phyloP scores from a whole-genome alignment of 2,888 invertebrate species.

The Trimorus sp. region DNA sequence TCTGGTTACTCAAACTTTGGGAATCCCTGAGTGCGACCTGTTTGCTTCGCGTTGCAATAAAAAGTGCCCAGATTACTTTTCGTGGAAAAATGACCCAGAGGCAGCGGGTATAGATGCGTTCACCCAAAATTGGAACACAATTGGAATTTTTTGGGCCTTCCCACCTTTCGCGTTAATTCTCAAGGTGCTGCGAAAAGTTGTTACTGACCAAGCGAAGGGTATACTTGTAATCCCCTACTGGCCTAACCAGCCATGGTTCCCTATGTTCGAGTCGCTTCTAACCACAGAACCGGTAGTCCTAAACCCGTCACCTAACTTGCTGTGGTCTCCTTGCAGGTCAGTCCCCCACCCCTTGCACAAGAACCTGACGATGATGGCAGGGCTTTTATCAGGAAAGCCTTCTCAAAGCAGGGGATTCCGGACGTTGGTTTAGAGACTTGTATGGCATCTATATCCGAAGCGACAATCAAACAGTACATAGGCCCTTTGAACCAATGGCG shows the following conservation, averaged over 20 bases:
- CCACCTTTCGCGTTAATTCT: constrained; percentile 65
- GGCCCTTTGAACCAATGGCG: too few species aligned
- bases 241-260: constrained; percentile 28
- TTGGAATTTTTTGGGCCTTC: constrained; percentile 63
- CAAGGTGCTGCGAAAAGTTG: constrained; percentile 41
- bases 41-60: constrained; percentile 14
- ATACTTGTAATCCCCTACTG: constrained; percentile 20
- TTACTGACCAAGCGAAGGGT: constrained; percentile 39
- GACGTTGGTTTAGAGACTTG: not conserved
- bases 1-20: not conserved
- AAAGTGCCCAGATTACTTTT: not conserved
- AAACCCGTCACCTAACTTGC: not conserved
- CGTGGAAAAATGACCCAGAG: constrained; percentile 19
- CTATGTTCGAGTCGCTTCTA: constrained; percentile 2
- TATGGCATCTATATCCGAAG: not conserved
- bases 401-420: not conserved
- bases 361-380: not conserved
- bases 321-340: too few species aligned
- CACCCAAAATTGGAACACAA: constrained; percentile 28
- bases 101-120: constrained; percentile 48
- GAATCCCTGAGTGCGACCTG: not conserved
- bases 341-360: too few species aligned
- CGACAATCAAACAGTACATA: constrained; percentile 2
- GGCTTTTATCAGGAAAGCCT: not conserved
- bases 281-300: constrained; percentile 4